Evolutionary conservation across 2,797 vertebrate genomes (phyloP).

Genomic region (Somateria mollissima): DNA sequence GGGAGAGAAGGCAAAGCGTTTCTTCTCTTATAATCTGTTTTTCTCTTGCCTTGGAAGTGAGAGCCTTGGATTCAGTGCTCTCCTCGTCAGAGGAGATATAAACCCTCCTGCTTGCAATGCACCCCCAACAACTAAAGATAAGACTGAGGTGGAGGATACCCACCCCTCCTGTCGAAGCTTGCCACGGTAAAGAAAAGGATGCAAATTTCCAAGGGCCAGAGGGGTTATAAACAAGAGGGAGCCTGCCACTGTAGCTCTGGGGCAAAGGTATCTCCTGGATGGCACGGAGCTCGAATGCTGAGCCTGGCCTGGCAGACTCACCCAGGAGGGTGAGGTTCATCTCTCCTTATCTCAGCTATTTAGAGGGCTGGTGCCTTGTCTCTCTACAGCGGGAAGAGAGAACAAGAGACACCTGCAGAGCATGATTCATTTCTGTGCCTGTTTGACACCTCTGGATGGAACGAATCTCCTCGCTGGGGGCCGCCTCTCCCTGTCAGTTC

Average conservation of each 20-base stretch:
- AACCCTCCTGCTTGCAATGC: constrained; percentile 22
- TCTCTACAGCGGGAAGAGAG: not conserved
- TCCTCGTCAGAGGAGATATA: not conserved
- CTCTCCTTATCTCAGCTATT: constrained; percentile 48
- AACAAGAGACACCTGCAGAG: constrained; percentile 53
- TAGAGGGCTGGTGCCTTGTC: not conserved
- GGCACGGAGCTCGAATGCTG: not conserved
- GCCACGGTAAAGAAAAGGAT: constrained; percentile 41
- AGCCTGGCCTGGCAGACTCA: constrained; percentile 22
- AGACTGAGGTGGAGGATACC: constrained; percentile 53
- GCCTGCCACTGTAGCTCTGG: constrained; percentile 16
- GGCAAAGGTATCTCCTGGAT: constrained; percentile 46
- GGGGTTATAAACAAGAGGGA: constrained; percentile 54
- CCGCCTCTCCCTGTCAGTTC: not conserved
- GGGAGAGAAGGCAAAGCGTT: not conserved
- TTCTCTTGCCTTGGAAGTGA: constrained; percentile 44
- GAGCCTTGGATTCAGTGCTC: not conserved
- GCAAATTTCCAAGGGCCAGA: constrained; percentile 57
- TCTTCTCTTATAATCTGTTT: constrained; percentile 16
- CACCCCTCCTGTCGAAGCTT: constrained; percentile 52
- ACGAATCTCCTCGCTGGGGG: not conserved
- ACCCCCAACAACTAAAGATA: constrained; percentile 33
- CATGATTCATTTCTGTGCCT: constrained; percentile 53
- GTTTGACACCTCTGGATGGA: not conserved
- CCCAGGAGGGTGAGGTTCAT: constrained; percentile 19